Percentiles rank a stretch among this genome's conserved stretches.
Evolutionary conservation across 2,113 vertebrate genomes (phyloP).

Genomic region (Saguinus midas): DNA sequence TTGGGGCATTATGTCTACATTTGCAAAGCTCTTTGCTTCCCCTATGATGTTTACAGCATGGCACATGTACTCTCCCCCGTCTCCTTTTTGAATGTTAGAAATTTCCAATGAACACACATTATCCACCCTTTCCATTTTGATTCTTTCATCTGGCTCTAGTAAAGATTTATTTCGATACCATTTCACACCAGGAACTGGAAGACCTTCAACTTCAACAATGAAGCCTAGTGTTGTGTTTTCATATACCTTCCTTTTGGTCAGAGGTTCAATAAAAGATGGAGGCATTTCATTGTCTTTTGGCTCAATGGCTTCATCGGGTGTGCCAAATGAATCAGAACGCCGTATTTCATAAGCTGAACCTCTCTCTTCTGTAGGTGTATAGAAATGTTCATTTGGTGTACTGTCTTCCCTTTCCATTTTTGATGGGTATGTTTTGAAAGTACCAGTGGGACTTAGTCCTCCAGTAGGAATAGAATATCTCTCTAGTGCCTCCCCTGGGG

Average conservation of each 20-base stretch:
- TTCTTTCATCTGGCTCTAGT: conserved; percentile 85
- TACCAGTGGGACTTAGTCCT: conserved; percentile 72
- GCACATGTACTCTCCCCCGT: conserved; percentile 94
- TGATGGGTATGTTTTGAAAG: conserved; percentile 79
- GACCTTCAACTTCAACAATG: conserved; percentile 91
- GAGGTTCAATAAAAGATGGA: conserved; percentile 93
- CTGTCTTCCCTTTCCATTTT: conserved; percentile 85
- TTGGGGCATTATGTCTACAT: conserved; percentile 89
- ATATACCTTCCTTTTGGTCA: conserved; percentile 89
- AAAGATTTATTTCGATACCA: conserved; percentile 95
- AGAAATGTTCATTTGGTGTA: conserved; percentile 85
- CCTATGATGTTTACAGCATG: conserved; percentile 95
- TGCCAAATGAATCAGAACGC: conserved; percentile 85
- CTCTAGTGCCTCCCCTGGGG: conserved; percentile 81
- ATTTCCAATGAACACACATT: conserved; percentile 89
- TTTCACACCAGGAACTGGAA: conserved; percentile 92
- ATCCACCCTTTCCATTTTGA: conserved; percentile 88
- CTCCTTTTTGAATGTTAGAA: conserved; percentile 84
- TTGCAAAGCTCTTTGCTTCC: conserved; percentile 92
- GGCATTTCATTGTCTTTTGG: conserved; percentile 91
- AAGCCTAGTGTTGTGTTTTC: conserved; percentile 90
- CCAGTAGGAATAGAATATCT: conserved; percentile 81
- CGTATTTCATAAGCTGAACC: conserved; percentile 79
- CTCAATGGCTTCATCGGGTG: conserved; percentile 86
- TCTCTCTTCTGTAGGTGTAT: conserved; percentile 87